Conservation (phyloP, 2,113 vertebrate genomes). For the Garra rufa region DNA sequence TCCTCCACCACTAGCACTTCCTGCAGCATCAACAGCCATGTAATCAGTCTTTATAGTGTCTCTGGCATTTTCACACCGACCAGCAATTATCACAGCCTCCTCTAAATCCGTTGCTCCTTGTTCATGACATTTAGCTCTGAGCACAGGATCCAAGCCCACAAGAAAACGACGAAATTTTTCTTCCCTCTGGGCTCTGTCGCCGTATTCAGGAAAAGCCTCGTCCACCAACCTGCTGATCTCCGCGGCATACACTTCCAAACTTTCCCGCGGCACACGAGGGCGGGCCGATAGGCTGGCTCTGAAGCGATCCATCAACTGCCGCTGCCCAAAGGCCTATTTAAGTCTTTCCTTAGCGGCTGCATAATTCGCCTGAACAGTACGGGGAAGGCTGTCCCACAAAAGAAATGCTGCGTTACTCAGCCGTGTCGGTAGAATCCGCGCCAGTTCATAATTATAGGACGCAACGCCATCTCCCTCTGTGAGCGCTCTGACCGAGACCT, state of each 20-base stretch:
- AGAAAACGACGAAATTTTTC: too few relatives aligned
- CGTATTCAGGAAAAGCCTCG: slow-evolving; percentile 13
- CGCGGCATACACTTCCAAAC: slow-evolving; percentile 25
- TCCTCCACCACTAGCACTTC: too few relatives aligned
- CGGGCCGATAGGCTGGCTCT: slow-evolving; percentile 13
- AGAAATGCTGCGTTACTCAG: too few relatives aligned
- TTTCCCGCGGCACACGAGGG: neutral
- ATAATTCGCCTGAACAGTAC: too few relatives aligned
- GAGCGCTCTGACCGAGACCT: slow-evolving; percentile 21
- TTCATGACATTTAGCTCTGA: slow-evolving; percentile 27
- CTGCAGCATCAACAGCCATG: neutral
- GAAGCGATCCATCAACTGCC: slow-evolving; percentile 23
- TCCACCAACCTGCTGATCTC: slow-evolving; percentile 11
- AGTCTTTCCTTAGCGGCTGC: too few relatives aligned
- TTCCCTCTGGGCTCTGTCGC: too few relatives aligned
- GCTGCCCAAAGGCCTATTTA: too few relatives aligned
- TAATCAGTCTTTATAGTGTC: neutral
- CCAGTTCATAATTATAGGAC: slow-evolving; percentile 20
- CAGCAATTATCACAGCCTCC: slow-evolving; percentile 29
- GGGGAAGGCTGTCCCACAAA: neutral
- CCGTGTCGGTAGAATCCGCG: slow-evolving; percentile 4
- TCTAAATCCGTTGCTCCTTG: slow-evolving; percentile 33
- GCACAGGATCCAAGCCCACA: neutral
- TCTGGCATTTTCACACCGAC: slow-evolving; percentile 27
- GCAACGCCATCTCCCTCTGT: neutral